These are phyloP conservation scores for Cataglyphis cursor DNA, from an alignment of 2,888 invertebrate genomes.

Conservation along the genomic window DNA sequence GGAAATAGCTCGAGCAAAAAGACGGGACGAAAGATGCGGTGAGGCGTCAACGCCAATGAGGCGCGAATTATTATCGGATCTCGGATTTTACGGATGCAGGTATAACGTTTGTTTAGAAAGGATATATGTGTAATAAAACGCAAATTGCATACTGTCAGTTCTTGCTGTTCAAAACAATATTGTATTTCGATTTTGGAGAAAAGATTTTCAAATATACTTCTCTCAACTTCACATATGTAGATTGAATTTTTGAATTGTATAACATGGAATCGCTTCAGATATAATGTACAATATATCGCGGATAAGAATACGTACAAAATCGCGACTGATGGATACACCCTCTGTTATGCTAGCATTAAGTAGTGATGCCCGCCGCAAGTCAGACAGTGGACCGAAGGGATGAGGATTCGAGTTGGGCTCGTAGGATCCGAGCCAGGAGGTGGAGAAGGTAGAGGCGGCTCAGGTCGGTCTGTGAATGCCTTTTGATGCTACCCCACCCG, in stretches of 20 bases:
- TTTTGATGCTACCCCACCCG: conserved; percentile 83
- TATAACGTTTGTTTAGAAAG: background rate
- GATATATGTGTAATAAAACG: background rate
- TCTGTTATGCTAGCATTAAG: conserved; percentile 79
- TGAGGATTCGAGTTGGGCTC: conserved; percentile 67
- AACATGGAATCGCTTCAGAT: background rate
- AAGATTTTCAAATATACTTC: background rate
- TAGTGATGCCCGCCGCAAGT: conserved; percentile 83
- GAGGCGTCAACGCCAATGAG: conserved; percentile 44
- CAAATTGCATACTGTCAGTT: background rate
- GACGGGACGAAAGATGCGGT: conserved; percentile 60
- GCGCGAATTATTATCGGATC: conserved; percentile 10
- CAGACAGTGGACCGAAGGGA: conserved; percentile 81
- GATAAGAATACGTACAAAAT: conserved; percentile 37
- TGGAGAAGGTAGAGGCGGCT: conserved; percentile 59
- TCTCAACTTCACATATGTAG: background rate
- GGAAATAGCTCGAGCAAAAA: conserved; percentile 53
- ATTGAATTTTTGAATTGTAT: background rate
- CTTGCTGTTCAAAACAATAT: background rate
- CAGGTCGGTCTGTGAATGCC: conserved; percentile 73
- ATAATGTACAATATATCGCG: conserved; percentile 4
- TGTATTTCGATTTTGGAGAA: background rate
- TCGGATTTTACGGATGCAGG: background rate
- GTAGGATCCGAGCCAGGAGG: conserved; percentile 63
- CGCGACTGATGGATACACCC: conserved; percentile 65